Evolutionary conservation across 2,888 invertebrate genomes (phyloP).

Genomic region (Pyrrhia umbra): DNA sequence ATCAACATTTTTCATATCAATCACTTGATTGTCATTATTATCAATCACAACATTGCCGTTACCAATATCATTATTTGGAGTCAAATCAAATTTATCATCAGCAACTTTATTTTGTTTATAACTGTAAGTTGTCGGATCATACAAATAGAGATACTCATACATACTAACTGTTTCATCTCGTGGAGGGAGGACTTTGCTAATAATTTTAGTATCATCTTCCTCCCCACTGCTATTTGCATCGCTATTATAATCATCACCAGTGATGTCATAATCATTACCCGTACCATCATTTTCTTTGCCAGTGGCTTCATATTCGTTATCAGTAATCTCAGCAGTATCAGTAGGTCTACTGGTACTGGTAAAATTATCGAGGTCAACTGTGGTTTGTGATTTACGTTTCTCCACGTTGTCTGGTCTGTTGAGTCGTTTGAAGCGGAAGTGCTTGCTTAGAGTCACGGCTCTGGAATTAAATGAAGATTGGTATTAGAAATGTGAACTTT

Average conservation of each 20-base stretch:
- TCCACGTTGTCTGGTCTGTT: constrained; percentile 9
- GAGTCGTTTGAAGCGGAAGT: constrained; percentile 15
- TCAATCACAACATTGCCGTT: constrained; percentile 16
- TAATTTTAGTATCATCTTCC: not conserved
- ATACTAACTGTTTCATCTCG: not conserved
- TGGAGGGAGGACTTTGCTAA: not conserved
- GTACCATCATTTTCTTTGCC: not conserved
- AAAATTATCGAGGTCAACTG: constrained; percentile 3
- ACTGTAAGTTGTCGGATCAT: not conserved
- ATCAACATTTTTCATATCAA: constrained; percentile 4
- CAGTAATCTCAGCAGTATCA: not conserved
- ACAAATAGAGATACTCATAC: not conserved
- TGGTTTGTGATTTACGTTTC: constrained; percentile 1
- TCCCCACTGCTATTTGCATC: not conserved
- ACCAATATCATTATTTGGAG: constrained; percentile 11
- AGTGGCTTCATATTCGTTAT: not conserved
- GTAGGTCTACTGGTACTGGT: constrained; percentile 1
- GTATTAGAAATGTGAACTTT: too few relatives aligned
- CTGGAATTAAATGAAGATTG: constrained; percentile 13
- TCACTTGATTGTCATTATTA: constrained; percentile 33
- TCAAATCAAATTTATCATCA: too few relatives aligned
- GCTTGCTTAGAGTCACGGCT: constrained; percentile 23
- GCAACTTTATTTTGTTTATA: too few relatives aligned
- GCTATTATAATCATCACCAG: not conserved
- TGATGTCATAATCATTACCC: not conserved